Base-by-base conservation (phyloP, 1,140 invertebrate species). In the Sogatella furcifera region DNA sequence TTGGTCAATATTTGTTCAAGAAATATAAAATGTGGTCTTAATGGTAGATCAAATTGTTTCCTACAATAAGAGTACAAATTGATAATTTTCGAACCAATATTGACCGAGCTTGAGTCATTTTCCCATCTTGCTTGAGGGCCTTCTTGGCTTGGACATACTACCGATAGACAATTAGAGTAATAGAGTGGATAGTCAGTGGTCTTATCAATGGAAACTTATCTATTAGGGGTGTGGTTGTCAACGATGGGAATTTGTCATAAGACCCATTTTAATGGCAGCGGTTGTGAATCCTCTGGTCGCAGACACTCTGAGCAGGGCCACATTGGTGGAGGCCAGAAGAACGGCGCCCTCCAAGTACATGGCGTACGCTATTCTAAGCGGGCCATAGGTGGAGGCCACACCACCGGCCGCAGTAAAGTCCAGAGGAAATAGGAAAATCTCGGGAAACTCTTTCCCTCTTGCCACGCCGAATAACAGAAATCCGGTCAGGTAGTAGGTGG, bases 321-420 rank as follows among this genome's bases (percentile, higher is more conserved):
- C 72, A 2, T 77, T 74, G 11, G 80, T 74, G 0, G 82, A 79
- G 0, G 83, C 77, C 19, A 86, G 71, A 10, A 77, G 77, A 57
- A 85, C 81, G 2, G 82, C 83, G 17, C 82, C 76, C 71, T 87
- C 84, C 19, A 86, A 73, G 69, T 85, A 87, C 3, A 85, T 64
- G 1, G 77, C 83, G 66, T 86, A 86, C 3, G 81, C 68, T n/a
- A 85, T 74, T 44, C 83, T 72, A 8, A 84, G 73, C 52, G 78
- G 70, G 15, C 77, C 79, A 55, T 77, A 72, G 41, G 81, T 83
- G 8, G 73, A 77, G 19, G 81, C 81, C 8, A 85, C 77, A 31
- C 82, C 83, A 42, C 84, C 84, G 3, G 80, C 80, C 2, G 82
- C 82, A 4, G 84, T 85, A 62, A 86, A 86, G 67, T 85, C 83